A percentile compares a stretch with the other conserved stretches of the same genome.
Conservation (phyloP, 2,113 vertebrate species). For the Aix galericulata region DNA sequence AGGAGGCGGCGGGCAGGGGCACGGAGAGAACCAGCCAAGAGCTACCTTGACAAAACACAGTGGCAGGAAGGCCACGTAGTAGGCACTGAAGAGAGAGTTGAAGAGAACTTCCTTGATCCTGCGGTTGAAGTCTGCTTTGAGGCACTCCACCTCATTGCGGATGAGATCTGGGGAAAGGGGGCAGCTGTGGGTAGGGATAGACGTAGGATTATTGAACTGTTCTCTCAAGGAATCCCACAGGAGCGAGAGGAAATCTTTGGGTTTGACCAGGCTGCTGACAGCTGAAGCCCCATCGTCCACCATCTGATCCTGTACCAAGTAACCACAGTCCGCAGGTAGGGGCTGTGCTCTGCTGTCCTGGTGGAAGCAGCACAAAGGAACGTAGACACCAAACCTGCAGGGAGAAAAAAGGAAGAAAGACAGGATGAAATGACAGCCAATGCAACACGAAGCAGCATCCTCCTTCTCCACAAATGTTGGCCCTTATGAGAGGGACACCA, state of each 20-base stretch:
- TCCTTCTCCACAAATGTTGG: background rate
- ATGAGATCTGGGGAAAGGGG: conserved; percentile 95
- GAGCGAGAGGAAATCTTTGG: conserved; percentile 92
- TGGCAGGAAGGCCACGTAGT: conserved; percentile 96
- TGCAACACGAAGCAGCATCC: background rate
- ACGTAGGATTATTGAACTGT: conserved; percentile 88
- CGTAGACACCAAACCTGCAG: conserved; percentile 93
- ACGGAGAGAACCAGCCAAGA: background rate
- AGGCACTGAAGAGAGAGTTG: conserved; percentile 98
- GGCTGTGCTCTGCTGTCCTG: conserved; percentile 89
- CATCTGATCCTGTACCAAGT: conserved; percentile 83
- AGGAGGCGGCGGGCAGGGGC: conserved; percentile 20
- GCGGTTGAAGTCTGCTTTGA: conserved; percentile 97
- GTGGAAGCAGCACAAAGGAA: conserved; percentile 97
- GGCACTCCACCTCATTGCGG: conserved; percentile 94
- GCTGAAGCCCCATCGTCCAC: conserved; percentile 80
- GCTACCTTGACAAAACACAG: conserved; percentile 97
- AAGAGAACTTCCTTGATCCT: conserved; percentile 99
- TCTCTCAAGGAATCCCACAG: conserved; percentile 91
- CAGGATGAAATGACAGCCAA: background rate
- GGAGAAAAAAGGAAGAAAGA: conserved; percentile 21
- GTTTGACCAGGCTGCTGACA: conserved; percentile 82
- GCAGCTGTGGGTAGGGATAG: conserved; percentile 93
- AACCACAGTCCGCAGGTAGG: conserved; percentile 83
- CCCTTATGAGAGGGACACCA: background rate